These are phyloP conservation scores for Oryzias celebensis DNA, from an alignment of 2,113 vertebrate genomes.

Conservation along the genomic window DNA sequence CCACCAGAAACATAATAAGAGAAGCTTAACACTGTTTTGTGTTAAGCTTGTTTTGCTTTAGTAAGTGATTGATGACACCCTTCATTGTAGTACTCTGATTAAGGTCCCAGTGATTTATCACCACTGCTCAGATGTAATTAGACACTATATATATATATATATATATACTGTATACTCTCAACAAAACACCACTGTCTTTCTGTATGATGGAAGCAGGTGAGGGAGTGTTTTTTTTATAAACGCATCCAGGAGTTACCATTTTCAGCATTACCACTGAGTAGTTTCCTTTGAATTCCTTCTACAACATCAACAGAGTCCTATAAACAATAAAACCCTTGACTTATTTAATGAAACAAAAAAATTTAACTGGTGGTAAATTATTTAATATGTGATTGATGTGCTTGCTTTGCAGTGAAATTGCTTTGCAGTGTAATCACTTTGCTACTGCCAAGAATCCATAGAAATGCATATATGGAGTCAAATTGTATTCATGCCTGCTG, in stretches of 20 bases:
- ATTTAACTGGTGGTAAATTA: slow-evolving; percentile 42
- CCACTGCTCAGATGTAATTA: slow-evolving; percentile 74
- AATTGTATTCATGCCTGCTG: slow-evolving; percentile 22
- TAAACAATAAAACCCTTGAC: background rate
- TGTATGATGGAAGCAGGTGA: slow-evolving; percentile 35
- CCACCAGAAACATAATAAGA: slow-evolving; percentile 43
- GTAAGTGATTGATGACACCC: slow-evolving; percentile 77
- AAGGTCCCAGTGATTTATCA: slow-evolving; percentile 76
- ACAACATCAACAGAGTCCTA: background rate
- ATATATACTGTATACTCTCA: slow-evolving; percentile 34
- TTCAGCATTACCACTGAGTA: slow-evolving; percentile 42
- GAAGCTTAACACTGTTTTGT: slow-evolving; percentile 36
- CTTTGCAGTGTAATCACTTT: slow-evolving; percentile 44
- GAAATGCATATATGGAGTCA: slow-evolving; percentile 46
- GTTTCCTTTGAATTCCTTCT: slow-evolving; percentile 45
- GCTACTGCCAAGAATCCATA: slow-evolving; percentile 24
- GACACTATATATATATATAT: slow-evolving; percentile 41
- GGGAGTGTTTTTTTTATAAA: slow-evolving; percentile 13
- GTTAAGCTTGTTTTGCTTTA: slow-evolving; percentile 45
- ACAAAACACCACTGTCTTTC: slow-evolving; percentile 49
- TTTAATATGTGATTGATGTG: slow-evolving; percentile 73
- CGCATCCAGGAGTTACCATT: slow-evolving; percentile 13
- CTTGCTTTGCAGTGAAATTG: slow-evolving; percentile 62
- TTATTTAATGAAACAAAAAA: slow-evolving; percentile 22
- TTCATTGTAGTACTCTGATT: slow-evolving; percentile 73